These are phyloP conservation scores for Patella vulgata DNA, from an alignment of 1,140 invertebrate species.

Conservation along the genomic window DNA sequence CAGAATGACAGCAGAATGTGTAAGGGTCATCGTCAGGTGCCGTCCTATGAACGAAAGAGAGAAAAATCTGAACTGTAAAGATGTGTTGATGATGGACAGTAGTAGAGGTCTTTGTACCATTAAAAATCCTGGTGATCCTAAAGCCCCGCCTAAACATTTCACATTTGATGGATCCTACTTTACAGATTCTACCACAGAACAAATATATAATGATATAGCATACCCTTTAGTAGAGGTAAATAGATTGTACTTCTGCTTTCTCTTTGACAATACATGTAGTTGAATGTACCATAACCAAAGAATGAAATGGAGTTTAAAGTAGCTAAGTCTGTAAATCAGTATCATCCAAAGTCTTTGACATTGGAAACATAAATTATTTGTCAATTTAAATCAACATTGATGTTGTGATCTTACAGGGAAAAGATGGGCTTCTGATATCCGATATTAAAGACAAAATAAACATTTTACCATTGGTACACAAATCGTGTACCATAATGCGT, in stretches of 20 bases:
- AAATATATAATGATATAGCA: conserved; percentile 77
- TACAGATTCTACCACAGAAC: conserved; percentile 74
- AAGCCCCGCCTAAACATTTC: conserved; percentile 77
- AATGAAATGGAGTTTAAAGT: too few species aligned
- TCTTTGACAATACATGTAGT: too few species aligned
- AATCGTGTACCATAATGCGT: too few species aligned
- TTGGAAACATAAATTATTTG: too few species aligned
- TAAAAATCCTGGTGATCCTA: conserved; percentile 71
- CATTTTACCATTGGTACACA: too few species aligned
- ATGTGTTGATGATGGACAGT: conserved; percentile 78
- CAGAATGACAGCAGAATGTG: conserved; percentile 73
- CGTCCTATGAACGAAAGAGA: conserved; percentile 87
- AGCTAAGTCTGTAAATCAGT: too few species aligned
- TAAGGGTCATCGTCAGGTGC: conserved; percentile 91
- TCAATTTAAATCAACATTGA: too few species aligned
- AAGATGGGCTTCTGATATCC: too few species aligned
- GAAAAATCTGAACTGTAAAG: conserved; percentile 78
- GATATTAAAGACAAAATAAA: too few species aligned
- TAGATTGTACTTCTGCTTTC: conserved; percentile 6
- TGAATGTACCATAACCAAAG: too few species aligned
- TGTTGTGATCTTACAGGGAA: too few species aligned
- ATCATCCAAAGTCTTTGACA: too few species aligned
- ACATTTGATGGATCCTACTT: conserved; percentile 79
- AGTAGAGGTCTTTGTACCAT: conserved; percentile 71
- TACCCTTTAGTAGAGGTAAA: conserved; percentile 77